Conservation (phyloP, 2,888 invertebrate genomes). For the Ypsolopha sequella region DNA sequence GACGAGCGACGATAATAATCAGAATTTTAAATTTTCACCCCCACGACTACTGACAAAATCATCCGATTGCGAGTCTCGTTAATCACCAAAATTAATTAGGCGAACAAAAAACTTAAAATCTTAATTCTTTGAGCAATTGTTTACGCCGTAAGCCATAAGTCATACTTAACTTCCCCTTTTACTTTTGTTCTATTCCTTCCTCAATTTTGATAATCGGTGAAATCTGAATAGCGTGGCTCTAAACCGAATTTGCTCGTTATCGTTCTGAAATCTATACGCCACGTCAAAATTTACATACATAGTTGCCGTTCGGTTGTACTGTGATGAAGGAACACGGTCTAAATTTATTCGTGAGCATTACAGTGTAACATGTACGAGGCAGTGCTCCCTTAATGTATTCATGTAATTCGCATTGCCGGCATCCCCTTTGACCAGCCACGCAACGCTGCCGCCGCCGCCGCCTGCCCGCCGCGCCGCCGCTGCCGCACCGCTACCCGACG, state of each 20-base stretch:
- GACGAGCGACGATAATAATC: constrained; percentile 59
- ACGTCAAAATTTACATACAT: constrained; percentile 50
- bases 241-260: constrained; percentile 18
- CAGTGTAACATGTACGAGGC: constrained; percentile 58
- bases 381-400: constrained; percentile 68
- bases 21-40: constrained; percentile 60
- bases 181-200: constrained; percentile 23
- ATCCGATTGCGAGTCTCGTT: constrained; percentile 59
- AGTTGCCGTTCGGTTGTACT: constrained; percentile 43
- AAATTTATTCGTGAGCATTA: constrained; percentile 69
- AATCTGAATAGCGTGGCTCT: not conserved
- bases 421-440: constrained; percentile 71
- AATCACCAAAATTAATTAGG: constrained; percentile 59
- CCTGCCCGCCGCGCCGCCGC: too few relatives aligned
- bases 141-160: constrained; percentile 31
- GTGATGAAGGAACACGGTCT: constrained; percentile 59
- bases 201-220: constrained; percentile 3
- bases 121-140: constrained; percentile 25
- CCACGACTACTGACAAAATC: constrained; percentile 51
- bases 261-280: constrained; percentile 34
- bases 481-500: constrained; percentile 44
- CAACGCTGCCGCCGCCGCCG: constrained; percentile 29
- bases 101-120: constrained; percentile 45
- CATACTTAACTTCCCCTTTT: constrained; percentile 8
- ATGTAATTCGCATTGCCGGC: constrained; percentile 69